These are phyloP conservation scores for Macrosteles quadrilineatus DNA, from an alignment of 1,140 invertebrate species.

Conservation along the genomic window DNA sequence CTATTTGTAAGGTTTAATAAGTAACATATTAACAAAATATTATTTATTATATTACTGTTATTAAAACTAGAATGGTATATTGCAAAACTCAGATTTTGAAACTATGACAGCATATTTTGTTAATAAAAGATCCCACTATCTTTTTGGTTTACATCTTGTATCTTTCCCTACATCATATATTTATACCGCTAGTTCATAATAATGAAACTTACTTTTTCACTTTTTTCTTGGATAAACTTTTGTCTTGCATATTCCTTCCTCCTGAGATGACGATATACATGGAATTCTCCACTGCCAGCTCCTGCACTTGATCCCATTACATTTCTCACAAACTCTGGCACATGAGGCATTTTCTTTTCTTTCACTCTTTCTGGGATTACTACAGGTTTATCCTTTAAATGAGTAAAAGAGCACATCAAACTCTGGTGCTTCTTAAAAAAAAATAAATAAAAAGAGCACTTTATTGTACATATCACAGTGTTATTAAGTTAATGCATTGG, in stretches of 20 bases:
- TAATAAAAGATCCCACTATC: no score
- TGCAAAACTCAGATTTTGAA: no score
- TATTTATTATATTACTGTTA: no score
- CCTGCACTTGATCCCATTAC: constrained; percentile 98
- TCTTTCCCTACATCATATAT: no score
- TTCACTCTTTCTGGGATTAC: constrained; percentile 82
- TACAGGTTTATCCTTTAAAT: constrained; percentile 78
- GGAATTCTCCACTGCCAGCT: constrained; percentile 97
- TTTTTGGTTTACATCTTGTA: no score
- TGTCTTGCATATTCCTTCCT: constrained; percentile 94
- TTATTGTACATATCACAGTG: neutral
- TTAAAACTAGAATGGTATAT: no score
- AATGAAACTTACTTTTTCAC: constrained; percentile 64
- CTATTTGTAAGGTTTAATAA: no score
- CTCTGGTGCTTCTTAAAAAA: constrained; percentile 19
- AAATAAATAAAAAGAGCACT: constrained; percentile 32
- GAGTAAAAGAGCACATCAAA: constrained; percentile 31
- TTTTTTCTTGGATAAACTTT: constrained; percentile 88
- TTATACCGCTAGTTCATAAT: no score
- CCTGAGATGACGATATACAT: constrained; percentile 93
- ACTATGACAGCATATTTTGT: no score
- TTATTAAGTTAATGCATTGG: no score
- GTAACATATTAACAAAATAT: no score
- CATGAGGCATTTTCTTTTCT: constrained; percentile 71
- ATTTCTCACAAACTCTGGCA: constrained; percentile 95